These are phyloP conservation scores for Orthonevra nobilis DNA, from an alignment of 2,888 invertebrate species.

Conservation along the genomic window DNA sequence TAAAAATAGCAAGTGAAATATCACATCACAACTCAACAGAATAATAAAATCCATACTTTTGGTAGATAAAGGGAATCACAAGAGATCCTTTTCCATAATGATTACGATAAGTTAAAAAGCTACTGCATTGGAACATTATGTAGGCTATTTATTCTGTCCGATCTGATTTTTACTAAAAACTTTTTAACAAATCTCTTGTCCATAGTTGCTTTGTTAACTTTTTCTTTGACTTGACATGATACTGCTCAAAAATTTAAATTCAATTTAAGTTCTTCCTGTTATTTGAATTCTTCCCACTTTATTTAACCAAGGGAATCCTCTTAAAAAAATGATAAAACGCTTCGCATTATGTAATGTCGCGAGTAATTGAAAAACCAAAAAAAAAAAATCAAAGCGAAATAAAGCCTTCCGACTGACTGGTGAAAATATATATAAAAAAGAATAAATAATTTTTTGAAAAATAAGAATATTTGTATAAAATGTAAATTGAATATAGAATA, in stretches of 20 bases:
- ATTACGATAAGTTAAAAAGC: too few species aligned
- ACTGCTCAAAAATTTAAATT: not conserved
- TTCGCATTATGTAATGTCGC: constrained; percentile 43
- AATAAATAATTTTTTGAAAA: constrained; percentile 21
- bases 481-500: constrained; percentile 62
- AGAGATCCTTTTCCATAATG: too few species aligned
- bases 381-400: constrained; percentile 62
- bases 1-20: too few species aligned
- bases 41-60: too few species aligned
- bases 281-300: not conserved
- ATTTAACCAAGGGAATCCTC: constrained; percentile 33
- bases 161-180: too few species aligned
- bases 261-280: constrained; percentile 3
- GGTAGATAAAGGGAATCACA: too few species aligned
- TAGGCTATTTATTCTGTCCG: too few species aligned
- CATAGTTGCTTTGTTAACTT: too few species aligned
- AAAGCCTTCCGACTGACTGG: constrained; percentile 70
- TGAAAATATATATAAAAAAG: constrained; percentile 50
- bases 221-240: not conserved
- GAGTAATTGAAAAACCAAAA: constrained; percentile 9
- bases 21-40: too few species aligned
- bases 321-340: constrained; percentile 13
- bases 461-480: constrained; percentile 61
- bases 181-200: not conserved
- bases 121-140: too few species aligned